Base-by-base conservation (phyloP, 1,140 invertebrate genomes). In the Proales similis region DNA sequence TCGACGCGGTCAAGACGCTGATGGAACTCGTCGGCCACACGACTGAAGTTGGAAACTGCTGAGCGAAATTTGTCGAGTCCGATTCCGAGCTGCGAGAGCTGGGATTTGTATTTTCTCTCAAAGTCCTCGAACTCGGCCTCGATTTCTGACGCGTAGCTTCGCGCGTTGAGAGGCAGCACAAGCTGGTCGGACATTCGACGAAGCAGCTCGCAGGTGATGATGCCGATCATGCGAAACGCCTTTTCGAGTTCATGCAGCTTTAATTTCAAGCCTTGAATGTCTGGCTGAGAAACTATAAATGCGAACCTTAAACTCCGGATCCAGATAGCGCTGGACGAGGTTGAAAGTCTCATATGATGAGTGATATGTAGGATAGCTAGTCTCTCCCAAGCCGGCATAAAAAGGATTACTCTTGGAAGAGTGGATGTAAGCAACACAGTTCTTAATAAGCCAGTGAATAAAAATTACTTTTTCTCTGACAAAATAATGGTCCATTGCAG, bases 271-370 rank as follows among this genome's bases (percentile, higher is more conserved):
- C 39, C 4, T 4, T 4, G 4, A 19, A 12, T 43, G 4, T n/a
- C 26, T 45, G 2, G 11, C 2, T 2, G 11, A n/a, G 26, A 4
- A n/a, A n/a, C 14, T 2, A 9, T 36, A 36, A 36, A 36, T 45
- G n/a, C n/a, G n/a, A n/a, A 45, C 49, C 3, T 3, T 24, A 22
- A 74, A 74, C 5, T 67, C 66, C 7, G 63, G 66, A 63, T 78
- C 77, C 26, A 76, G 67, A 27, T 76, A 43, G 36, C 70, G 65
- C 49, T 76, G 69, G 33, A 76, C 70, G 4, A 71, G 45, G 30
- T 69, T 68, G 27, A 74, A 74, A 5, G 74, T 76, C 60, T 78
- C 77, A 63, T 78, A 78, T n/a, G 71, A 67, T 0, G 75, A 69
- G 64, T 78, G 77, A 65, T 78, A 78, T 2, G 78, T 65, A 3